Base-by-base conservation (phyloP, 2,113 vertebrate species). In the Archilochus colubris region DNA sequence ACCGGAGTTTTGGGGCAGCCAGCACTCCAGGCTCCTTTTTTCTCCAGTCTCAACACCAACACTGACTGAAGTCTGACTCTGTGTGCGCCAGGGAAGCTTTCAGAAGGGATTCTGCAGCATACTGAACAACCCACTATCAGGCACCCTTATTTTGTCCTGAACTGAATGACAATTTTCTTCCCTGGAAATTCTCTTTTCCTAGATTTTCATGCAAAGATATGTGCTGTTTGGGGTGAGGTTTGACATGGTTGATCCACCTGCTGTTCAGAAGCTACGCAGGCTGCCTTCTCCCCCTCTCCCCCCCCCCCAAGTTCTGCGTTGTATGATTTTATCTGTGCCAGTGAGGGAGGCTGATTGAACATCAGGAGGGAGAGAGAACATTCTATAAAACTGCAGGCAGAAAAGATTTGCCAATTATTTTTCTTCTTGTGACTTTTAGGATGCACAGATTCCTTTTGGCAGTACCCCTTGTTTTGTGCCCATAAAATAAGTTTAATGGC, bases 401-500 rank as follows among this genome's bases (percentile, higher is more conserved):
- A 93, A 91, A 91, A 97, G 92, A 95, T 91, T 97, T 97, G 96
- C 92, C 97, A 97, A 97, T 98, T 97, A 97, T 86, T 96, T 95
- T 97, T 96, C 92, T 98, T 95, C 95, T 93, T 6, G 4, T 95
- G 97, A 96, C 96, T 97, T 97, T 96, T 91, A 95, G 96, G 94
- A 97, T 88, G 93, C 77, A 85, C 79, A 93, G 89, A 97, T 96
- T 97, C 97, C 97, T 96, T 97, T 96, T 96, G 96, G 97, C 94
- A 89, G 95, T 97, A 97, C 96, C 96, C 85, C 95, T 96, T 97
- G 93, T 98, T 98, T 96, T 95, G 81, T 55, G 95, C 96, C 97
- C 97, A 98, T 98, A 98, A 98, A 98, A 97, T 97, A 98, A 97
- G 97, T 98, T 98, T 98, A 98, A 98, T 98, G 96, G 94, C 86